A percentile compares a stretch with the other conserved stretches of the same genome.
Evolutionary conservation across 2,113 vertebrate species (phyloP).

Genomic region (Capricornis sumatraensis): DNA sequence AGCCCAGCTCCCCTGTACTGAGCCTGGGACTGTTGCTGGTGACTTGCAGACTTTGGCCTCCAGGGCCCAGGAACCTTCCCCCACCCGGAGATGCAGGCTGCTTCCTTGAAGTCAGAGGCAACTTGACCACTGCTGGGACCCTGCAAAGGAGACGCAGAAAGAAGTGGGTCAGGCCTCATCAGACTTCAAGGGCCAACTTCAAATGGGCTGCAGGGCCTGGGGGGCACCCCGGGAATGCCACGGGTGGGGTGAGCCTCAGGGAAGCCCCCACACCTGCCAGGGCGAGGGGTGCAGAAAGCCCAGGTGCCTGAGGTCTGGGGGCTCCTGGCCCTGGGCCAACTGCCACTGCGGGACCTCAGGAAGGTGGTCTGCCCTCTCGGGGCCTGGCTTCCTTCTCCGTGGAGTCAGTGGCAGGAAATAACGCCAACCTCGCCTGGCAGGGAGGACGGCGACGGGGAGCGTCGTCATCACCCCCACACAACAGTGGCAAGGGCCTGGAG

Average conservation of each 20-base stretch:
- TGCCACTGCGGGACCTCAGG: fast-evolving
- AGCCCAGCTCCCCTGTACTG: fast-evolving
- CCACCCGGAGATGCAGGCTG: fast-evolving
- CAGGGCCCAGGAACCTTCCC: neutral
- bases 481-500: fast-evolving
- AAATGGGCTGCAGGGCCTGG: neutral
- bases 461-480: fast-evolving
- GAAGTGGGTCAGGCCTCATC: neutral
- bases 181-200: conserved; percentile 33
- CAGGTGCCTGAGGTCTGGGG: neutral
- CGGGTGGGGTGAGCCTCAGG: fast-evolving
- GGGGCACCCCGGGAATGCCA: neutral
- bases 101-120: neutral
- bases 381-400: neutral
- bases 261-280: neutral
- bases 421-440: fast-evolving
- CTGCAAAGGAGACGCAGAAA: neutral
- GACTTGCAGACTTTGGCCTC: fast-evolving
- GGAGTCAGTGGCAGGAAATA: fast-evolving
- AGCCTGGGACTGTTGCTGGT: fast-evolving
- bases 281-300: fast-evolving
- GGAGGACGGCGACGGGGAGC: fast-evolving
- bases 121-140: fast-evolving
- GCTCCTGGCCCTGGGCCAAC: neutral
- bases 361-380: too few relatives aligned